Conservation (phyloP, 2,797 vertebrate genomes). For the Sciaenops ocellatus region DNA sequence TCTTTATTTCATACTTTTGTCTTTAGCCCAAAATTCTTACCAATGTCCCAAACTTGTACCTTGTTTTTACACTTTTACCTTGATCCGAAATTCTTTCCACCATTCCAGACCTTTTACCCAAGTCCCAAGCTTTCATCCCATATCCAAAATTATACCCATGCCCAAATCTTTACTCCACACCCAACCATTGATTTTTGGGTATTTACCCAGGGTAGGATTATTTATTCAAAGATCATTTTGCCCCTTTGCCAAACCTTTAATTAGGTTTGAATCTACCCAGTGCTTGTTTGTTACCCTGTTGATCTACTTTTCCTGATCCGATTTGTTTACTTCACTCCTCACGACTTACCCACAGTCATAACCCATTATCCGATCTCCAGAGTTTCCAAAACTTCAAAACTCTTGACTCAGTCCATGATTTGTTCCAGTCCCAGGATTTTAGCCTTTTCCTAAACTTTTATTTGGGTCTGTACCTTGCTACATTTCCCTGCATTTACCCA, state of each 20-base stretch:
- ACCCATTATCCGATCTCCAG: neutral
- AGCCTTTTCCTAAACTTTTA: neutral
- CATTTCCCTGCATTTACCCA: neutral
- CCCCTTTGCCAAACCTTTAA: neutral
- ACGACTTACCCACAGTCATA: too few relatives aligned
- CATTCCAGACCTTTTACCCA: neutral
- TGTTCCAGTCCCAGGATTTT: neutral
- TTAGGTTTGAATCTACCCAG: neutral
- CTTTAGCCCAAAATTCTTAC: neutral
- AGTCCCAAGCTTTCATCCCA: neutral
- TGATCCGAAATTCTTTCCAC: neutral
- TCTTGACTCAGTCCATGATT: neutral
- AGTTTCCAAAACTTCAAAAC: neutral
- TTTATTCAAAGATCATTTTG: neutral
- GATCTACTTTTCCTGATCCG: neutral
- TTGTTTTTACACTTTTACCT: neutral
- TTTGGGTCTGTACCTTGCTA: neutral
- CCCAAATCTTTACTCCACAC: neutral
- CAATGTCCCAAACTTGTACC: neutral
- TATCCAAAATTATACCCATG: neutral
- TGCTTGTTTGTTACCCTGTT: too few relatives aligned
- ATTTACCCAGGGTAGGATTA: neutral
- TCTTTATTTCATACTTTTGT: neutral
- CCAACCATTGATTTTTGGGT: neutral
- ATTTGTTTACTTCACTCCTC: neutral